Evolutionary conservation across 2,113 vertebrate genomes (phyloP).

Genomic region (Thinocorus orbignyianus): DNA sequence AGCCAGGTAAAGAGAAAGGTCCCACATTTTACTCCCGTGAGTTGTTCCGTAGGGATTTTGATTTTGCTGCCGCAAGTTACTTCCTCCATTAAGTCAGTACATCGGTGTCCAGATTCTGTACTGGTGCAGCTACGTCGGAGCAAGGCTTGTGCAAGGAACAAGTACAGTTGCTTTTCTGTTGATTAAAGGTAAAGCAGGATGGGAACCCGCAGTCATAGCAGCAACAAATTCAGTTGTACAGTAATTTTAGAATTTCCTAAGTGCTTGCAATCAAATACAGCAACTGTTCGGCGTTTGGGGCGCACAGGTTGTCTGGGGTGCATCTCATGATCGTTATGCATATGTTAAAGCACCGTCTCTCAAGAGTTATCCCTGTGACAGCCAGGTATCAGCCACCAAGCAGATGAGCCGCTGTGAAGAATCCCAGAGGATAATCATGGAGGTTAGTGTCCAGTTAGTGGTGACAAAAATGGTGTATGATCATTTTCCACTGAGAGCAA

Average conservation of each 20-base stretch:
- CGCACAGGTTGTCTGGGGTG: not conserved
- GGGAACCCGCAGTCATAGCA: not conserved
- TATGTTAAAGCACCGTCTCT: too few relatives aligned
- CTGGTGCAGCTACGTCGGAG: rapidly evolving
- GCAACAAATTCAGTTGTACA: not conserved
- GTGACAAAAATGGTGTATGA: not conserved
- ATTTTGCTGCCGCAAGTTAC: not conserved
- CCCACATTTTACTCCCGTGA: rapidly evolving
- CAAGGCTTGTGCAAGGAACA: not conserved
- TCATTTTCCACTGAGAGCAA: not conserved
- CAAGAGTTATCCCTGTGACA: not conserved
- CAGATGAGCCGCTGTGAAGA: conserved; percentile 48
- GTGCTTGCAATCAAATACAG: not conserved
- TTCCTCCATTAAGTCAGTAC: not conserved
- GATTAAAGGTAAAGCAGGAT: not conserved
- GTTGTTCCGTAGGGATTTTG: not conserved
- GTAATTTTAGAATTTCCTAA: not conserved
- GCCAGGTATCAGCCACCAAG: not conserved
- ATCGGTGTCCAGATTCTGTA: rapidly evolving
- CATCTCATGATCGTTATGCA: not conserved
- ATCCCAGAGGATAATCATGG: conserved; percentile 32
- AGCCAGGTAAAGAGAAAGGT: not conserved
- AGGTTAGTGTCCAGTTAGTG: not conserved
- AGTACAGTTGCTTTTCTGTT: rapidly evolving
- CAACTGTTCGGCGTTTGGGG: not conserved